A percentile compares a stretch with the other conserved stretches of the same genome.
phyloP scores from a whole-genome alignment of 2,113 vertebrate species.

The Burhinus bistriatus region DNA sequence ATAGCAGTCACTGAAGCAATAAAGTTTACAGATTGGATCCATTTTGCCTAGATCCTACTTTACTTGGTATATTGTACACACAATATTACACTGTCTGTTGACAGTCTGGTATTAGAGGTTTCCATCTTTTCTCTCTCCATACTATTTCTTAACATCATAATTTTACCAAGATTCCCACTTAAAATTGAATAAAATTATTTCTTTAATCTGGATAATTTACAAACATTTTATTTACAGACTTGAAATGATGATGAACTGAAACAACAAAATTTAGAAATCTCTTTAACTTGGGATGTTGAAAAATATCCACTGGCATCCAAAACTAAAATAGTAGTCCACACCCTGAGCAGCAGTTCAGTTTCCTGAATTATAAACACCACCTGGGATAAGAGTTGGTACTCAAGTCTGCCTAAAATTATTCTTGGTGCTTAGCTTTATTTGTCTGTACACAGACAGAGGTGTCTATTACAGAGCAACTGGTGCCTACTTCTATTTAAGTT shows the following conservation, averaged over 20 bases:
- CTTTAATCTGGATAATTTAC: not conserved
- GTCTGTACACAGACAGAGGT: not conserved
- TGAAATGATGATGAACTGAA: not conserved
- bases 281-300: not conserved
- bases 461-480: not conserved
- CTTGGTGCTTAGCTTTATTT: not conserved
- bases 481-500: not conserved
- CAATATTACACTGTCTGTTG: not conserved
- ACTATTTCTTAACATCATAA: not conserved
- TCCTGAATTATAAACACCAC: not conserved
- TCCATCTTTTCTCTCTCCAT: not conserved
- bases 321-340: not conserved
- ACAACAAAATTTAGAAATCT: not conserved
- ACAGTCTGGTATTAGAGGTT: not conserved
- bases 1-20: not conserved
- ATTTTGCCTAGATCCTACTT: not conserved
- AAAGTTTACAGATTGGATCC: not conserved
- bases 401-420: not conserved
- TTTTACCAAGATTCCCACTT: not conserved
- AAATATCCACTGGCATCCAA: not conserved
- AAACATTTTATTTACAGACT: not conserved
- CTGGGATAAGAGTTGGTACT: not conserved
- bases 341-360: not conserved
- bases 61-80: accelerated
- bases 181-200: not conserved